Evolutionary conservation across 2,888 invertebrate genomes (phyloP), one percentile per base, ranked within the genome.

Genomic region (Tupiocoris notatus): DNA sequence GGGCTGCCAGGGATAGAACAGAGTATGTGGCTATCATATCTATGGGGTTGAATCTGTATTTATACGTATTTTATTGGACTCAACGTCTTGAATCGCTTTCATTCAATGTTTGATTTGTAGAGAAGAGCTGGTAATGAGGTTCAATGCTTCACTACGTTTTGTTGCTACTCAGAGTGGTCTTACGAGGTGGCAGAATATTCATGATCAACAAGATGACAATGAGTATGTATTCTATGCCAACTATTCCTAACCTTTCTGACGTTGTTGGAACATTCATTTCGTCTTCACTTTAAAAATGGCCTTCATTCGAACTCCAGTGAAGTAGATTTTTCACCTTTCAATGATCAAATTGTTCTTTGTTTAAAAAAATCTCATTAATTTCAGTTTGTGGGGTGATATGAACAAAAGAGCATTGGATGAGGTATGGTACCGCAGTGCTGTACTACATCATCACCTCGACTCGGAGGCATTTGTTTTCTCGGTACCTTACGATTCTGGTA

Each of bases 381-480:
- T 2, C 57, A 79, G 74, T 3, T 63, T 75, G n/a, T 94, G 94
- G 82, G 93, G 93, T 9, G 92, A 93, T 81, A 84, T 87, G 64
- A 90, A 94, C 82, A 88, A 87, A 2, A 88, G 88, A 71, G 91
- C 95, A 0, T 92, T 94, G 22, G 94, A 96, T 83, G 95, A 95
- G 83, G 90, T 92, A 0, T 96, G 95, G 94, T 96, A 96, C 83
- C 92, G 92, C 83, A 91, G 93, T 79, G 95, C 96, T 0, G 93
- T 96, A 2, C 87, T 95, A 61, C 94, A 94, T 81, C 92, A 94
- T 83, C 88, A 90, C 82, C 88, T 91, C 61, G 91, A 93, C 81
- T 87, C 89, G 6, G 90, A 92, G 22, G 85, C 92, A 0, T 89
- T 93, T 81, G 93, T 94, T 0, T 91, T 92, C 81, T 89, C 92